Base-by-base conservation (phyloP, 2,113 vertebrate genomes). In the Lasiurus cinereus region DNA sequence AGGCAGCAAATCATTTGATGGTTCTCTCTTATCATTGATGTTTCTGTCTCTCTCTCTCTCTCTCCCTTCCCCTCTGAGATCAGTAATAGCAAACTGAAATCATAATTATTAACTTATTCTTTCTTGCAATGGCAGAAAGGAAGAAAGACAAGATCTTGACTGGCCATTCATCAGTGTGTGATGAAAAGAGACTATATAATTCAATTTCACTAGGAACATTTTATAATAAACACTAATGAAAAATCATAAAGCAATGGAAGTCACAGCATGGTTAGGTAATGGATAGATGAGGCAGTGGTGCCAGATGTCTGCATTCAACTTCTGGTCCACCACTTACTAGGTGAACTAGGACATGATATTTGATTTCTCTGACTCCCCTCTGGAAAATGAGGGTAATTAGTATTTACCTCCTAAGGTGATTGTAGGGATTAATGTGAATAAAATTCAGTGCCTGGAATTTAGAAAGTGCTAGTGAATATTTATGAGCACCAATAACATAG, bases 401-500 rank as follows among this genome's bases (percentile, higher is more conserved):
- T 19, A 36, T 56, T 33, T 27, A 72, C 54, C 46, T 66, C 33
- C 18, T 82, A 56, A 69, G 22, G 50, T 50, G 33, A 31, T n/a
- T 29, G 39, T 19, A 7, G 10, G n/a, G 10, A 69, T 64, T 33
- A 69, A 85, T 22, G 8, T 33, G 39, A 79, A n/a, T n/a, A 69
- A 89, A 93, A 50, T 27, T 2, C 33, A 56, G 46, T 66, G 29
- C 73, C 33, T 82, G 27, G 62, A 70, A 74, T 29, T 89, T 56
- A 72, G 78, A 72, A 91, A 76, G 46, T 73, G 29, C 33, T 90
- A 21, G 48, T 27, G 90, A 89, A 94, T 96, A 69, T 70, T 56
- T 70, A 52, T 66, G 90, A 69, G 13, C 13, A 69, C 39, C 84
- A 85, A 84, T 77, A 80, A 56, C 59, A 74, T 8, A 67, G 29